Conservation (phyloP, 2,888 invertebrate genomes). For the Operophtera brumata region DNA sequence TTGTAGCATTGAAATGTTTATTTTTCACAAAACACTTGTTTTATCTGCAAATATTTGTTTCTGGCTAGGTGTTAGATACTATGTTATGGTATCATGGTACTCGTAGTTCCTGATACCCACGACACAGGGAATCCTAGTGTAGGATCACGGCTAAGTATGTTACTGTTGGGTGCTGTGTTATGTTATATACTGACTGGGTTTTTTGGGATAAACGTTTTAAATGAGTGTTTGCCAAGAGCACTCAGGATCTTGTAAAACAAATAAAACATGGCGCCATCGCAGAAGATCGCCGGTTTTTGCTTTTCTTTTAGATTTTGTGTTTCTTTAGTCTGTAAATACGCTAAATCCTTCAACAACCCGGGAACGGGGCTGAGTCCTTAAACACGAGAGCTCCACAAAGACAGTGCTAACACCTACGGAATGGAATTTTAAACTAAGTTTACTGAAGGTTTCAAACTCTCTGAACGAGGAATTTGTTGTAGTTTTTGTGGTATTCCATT, state of each 20-base stretch:
- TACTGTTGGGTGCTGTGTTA: too few species aligned
- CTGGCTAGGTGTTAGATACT: too few species aligned
- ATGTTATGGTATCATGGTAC: too few species aligned
- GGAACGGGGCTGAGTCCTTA: slow-evolving; percentile 62
- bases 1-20: too few species aligned
- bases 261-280: slow-evolving; percentile 50
- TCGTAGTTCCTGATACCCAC: too few species aligned
- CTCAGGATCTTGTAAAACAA: slow-evolving; percentile 49
- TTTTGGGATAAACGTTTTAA: not conserved
- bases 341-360: slow-evolving; percentile 62
- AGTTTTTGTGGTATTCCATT: too few species aligned
- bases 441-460: slow-evolving; percentile 27
- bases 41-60: too few species aligned
- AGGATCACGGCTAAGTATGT: too few species aligned
- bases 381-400: slow-evolving; percentile 55
- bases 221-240: slow-evolving; percentile 10
- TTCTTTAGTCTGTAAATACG: slow-evolving; percentile 56
- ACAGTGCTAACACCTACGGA: slow-evolving; percentile 53
- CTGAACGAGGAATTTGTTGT: not conserved
- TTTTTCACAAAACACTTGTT: too few species aligned
- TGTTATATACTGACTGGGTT: too few species aligned
- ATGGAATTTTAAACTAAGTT: slow-evolving; percentile 60
- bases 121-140: too few species aligned
- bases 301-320: slow-evolving; percentile 45
- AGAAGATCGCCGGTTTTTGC: slow-evolving; percentile 45